Percentiles rank a stretch among this genome's conserved stretches.
phyloP scores from a whole-genome alignment of 2,888 invertebrate species.

The Flabesymbios commensalis region DNA sequence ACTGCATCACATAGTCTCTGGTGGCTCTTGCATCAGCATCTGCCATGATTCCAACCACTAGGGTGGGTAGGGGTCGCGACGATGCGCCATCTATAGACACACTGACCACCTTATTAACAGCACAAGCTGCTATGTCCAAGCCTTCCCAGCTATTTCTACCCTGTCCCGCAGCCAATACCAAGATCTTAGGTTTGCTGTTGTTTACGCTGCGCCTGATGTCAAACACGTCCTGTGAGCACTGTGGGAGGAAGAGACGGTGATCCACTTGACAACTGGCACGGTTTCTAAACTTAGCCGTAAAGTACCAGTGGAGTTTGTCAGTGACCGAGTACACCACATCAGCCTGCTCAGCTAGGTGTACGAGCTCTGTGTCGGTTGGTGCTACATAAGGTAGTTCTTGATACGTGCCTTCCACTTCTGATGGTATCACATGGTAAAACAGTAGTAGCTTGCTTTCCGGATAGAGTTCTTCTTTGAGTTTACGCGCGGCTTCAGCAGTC shows the following conservation, averaged over 20 bases:
- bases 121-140: slow-evolving; percentile 29
- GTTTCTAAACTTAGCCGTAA: slow-evolving; percentile 32
- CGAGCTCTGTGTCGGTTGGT: slow-evolving; percentile 18
- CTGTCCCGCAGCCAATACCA: slow-evolving; percentile 11
- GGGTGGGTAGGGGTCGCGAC: background rate
- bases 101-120: slow-evolving; percentile 25
- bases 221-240: slow-evolving; percentile 27
- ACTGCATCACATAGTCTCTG: background rate
- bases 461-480: slow-evolving; percentile 17
- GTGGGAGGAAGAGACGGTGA: slow-evolving; percentile 32
- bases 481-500: slow-evolving; percentile 29
- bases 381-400: slow-evolving; percentile 20
- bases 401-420: slow-evolving; percentile 22
- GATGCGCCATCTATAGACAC: background rate
- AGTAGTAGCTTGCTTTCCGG: slow-evolving; percentile 27
- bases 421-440: slow-evolving; percentile 34
- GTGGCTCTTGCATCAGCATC: background rate
- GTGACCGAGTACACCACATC: slow-evolving; percentile 36
- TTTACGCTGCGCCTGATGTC: background rate
- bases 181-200: slow-evolving; percentile 4
- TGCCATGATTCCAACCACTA: slow-evolving; percentile 7
- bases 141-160: slow-evolving; percentile 21
- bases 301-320: slow-evolving; percentile 31
- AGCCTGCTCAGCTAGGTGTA: slow-evolving; percentile 23
- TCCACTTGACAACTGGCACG: slow-evolving; percentile 21